Base-by-base conservation (phyloP, 2,797 vertebrate species). In the Silurus lanzhouensis region DNA sequence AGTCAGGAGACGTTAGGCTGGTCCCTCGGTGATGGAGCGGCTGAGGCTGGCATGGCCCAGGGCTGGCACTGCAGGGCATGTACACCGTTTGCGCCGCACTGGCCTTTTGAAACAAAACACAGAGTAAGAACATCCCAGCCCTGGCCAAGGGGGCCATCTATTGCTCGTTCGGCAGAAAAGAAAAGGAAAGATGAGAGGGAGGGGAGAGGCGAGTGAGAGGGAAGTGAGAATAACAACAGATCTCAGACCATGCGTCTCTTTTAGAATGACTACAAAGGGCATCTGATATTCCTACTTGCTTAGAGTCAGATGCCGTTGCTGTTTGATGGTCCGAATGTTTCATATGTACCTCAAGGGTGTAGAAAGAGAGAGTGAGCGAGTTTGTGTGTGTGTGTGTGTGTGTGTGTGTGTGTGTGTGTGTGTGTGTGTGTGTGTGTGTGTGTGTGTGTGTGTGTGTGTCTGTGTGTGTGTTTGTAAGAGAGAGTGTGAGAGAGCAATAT, bases 1-100 rank as follows among this genome's bases (percentile, higher is more conserved):
- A 97, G 97, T 98, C 97, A 97, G 95, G 95, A 96, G 95, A 97
- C 93, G 96, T 98, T 98, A 99, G 96, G 91, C 91, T 91, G 86
- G 94, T 93, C 94, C 93, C 95, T 95, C 93, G 92, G 94, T 98
- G 97, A 99, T 92, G 97, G 94, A 96, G 94, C 95, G 94, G 96
- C 97, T 96, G 96, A 97, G 96, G 95, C 96, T 95, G 96, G 95
- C 96, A 94, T 94, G 89, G 96, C 97, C 96, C 92, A 88, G 94
- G 96, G 97, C 96, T 86, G 90, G 91, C 91, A 95, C 97, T 96
- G 94, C 92, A 89, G 96, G 97, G 95, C 96, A 93, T 95, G 90
- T 90, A 93, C 94, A 95, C 94, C 88, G 92, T 92, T 93, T 94
- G 93, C 91, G 92, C 94, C 93, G 94, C 96, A 95, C 94, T 96